Evolutionary conservation across 2,888 invertebrate species (phyloP).

Genomic region (Phaonia tiefii): DNA sequence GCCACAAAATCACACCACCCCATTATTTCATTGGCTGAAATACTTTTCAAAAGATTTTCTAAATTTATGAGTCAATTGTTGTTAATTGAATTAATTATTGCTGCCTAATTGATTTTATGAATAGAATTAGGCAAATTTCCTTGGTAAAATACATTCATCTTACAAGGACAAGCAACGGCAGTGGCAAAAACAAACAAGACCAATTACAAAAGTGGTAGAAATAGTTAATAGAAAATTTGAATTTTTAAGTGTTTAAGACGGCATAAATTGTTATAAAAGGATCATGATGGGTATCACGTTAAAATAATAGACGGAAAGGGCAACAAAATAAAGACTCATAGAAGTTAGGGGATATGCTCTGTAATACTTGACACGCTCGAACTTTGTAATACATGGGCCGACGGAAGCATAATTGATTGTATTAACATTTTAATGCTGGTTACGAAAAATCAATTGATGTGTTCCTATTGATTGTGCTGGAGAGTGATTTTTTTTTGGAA

Average conservation of each 20-base stretch:
- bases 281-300: conserved; percentile 12
- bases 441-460: no score
- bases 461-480: no score
- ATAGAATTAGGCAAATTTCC: conserved; percentile 60
- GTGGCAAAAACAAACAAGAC: conserved; percentile 20
- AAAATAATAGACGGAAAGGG: conserved; percentile 10
- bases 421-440: no score
- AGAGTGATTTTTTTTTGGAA: no score
- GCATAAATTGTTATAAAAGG: conserved; percentile 39
- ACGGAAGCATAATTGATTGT: no score
- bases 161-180: conserved; percentile 16
- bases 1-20: neutral
- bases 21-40: neutral
- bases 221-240: conserved; percentile 48
- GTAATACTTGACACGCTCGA: no score
- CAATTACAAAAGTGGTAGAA: neutral
- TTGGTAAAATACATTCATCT: conserved; percentile 15
- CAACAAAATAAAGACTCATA: neutral
- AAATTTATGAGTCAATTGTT: conserved; percentile 50
- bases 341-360: no score
- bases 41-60: neutral
- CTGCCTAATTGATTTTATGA: conserved; percentile 77
- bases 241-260: conserved; percentile 53
- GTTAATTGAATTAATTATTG: conserved; percentile 79
- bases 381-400: no score